Base-by-base conservation (phyloP, 2,797 vertebrate genomes). In the Myotis planiceps region DNA sequence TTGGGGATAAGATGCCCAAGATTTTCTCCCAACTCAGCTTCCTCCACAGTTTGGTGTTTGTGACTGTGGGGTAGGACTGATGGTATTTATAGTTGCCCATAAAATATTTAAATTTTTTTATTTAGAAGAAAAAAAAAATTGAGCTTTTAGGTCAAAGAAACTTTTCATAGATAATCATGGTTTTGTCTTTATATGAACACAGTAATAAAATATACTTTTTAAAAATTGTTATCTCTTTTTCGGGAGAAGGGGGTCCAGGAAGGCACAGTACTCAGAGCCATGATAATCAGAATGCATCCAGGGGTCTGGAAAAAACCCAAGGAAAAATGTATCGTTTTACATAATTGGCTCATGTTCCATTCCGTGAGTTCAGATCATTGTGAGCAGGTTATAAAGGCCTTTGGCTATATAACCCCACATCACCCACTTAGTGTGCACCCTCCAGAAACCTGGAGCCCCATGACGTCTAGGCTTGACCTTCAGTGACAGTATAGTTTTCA, bases 111-210 rank as follows among this genome's bases (percentile, higher is more conserved):
- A 80, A 39, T 32, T 68, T 53, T 51, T 78, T 71, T 93, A 58
- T 27, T 69, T 19, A 71, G 15, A 72, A 85, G 53, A 23, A 47
- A 32, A 85, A 32, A 85, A 94, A 86, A 29, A 25, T 15, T 42
- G 45, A 88, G 23, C 7, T 96, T 81, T 89, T 90, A 87, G 27
- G 49, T 79, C 19, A 60, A 60, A 93, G 79, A 49, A 69, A 72
- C n/a, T 51, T 96, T 94, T 95, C 23, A 25, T 84, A 71, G 79
- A 14, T 69, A 81, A 53, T 86, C 45, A 45, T 39, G 85, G 76
- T 78, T 83, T 85, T 91, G 23, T 66, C 25, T 42, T 84, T 87
- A 63, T 42, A 72, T 68, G 45, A 90, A 47, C 65, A 10, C 16
- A 45, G 13, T 55, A 45, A n/a, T 75, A 93, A 92, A 37, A 58